A percentile compares a stretch with the other conserved stretches of the same genome.
These are phyloP conservation scores for Perca fluviatilis DNA, from an alignment of 2,113 vertebrate species.

Conservation along the genomic window DNA sequence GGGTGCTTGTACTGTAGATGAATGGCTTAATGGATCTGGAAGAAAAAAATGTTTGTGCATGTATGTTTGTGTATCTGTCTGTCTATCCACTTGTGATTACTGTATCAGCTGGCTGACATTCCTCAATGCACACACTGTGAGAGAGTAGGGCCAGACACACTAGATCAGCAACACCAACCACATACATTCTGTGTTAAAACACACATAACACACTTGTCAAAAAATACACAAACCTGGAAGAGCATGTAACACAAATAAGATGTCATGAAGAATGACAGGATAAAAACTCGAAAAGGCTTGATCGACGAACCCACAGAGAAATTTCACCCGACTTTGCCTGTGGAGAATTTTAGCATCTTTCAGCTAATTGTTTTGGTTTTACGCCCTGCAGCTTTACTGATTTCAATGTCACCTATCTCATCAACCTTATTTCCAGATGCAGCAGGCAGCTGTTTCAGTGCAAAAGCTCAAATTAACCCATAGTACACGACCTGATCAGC, in stretches of 20 bases:
- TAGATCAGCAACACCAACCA: constrained; percentile 23
- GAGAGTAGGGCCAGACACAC: constrained; percentile 16
- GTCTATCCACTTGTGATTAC: constrained; percentile 41
- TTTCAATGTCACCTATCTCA: too few relatives aligned
- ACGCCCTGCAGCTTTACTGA: too few relatives aligned
- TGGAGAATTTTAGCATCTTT: too few relatives aligned
- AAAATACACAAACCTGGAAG: neutral
- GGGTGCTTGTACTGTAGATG: constrained; percentile 12
- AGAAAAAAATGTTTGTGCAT: constrained; percentile 30
- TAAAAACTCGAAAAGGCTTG: too few relatives aligned
- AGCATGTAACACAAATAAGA: neutral
- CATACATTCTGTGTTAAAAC: neutral
- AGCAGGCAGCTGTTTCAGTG: too few relatives aligned
- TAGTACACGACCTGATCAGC: too few relatives aligned
- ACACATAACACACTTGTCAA: neutral
- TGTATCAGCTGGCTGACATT: constrained; percentile 46
- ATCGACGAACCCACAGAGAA: too few relatives aligned
- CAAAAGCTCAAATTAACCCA: too few relatives aligned
- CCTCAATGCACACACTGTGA: constrained; percentile 3
- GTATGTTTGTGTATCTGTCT: constrained; percentile 53
- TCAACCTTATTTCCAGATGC: too few relatives aligned
- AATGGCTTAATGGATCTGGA: constrained; percentile 46
- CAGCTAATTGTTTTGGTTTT: too few relatives aligned
- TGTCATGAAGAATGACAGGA: neutral
- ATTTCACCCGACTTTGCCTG: too few relatives aligned